Evolutionary conservation across 2,888 invertebrate species (phyloP).

Genomic region (Sesia apiformis): DNA sequence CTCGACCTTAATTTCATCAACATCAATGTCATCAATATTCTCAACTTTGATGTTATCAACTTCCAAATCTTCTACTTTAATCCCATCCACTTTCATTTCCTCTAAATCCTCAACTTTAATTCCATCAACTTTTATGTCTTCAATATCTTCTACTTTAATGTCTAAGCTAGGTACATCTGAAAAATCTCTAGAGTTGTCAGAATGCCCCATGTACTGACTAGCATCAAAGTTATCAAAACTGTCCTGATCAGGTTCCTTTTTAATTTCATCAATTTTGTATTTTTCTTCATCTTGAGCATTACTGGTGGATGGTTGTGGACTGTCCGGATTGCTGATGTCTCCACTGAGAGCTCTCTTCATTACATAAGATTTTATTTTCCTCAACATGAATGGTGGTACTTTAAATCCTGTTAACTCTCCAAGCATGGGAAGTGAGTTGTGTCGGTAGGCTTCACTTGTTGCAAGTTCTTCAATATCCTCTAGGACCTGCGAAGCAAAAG

Average conservation of each 20-base stretch:
- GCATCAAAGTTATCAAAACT: constrained; percentile 55
- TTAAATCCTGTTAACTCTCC: constrained; percentile 84
- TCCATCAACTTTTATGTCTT: constrained; percentile 60
- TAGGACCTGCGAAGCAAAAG: constrained; percentile 61
- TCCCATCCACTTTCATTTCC: constrained; percentile 54
- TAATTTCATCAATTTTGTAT: constrained; percentile 50
- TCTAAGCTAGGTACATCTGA: constrained; percentile 42
- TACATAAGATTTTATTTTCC: constrained; percentile 82
- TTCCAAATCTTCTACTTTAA: constrained; percentile 57
- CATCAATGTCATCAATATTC: constrained; percentile 51
- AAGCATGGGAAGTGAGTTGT: constrained; percentile 76
- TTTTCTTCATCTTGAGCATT: constrained; percentile 42
- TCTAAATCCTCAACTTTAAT: constrained; percentile 61
- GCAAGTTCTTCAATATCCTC: constrained; percentile 86
- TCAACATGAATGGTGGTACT: constrained; percentile 82
- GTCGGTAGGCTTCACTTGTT: constrained; percentile 81
- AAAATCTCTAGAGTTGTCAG: constrained; percentile 51
- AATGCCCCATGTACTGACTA: constrained; percentile 46
- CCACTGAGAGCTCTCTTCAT: constrained; percentile 43
- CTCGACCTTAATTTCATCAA: constrained; percentile 55
- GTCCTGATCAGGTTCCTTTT: constrained; percentile 48
- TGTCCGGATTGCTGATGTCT: constrained; percentile 44
- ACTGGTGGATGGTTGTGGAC: constrained; percentile 54
- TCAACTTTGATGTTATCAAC: constrained; percentile 55
- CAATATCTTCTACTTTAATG: constrained; percentile 65